Percentiles rank a stretch among this genome's conserved stretches.
phyloP scores from a whole-genome alignment of 2,797 vertebrate species.

The Zenarchopterus dispar region DNA sequence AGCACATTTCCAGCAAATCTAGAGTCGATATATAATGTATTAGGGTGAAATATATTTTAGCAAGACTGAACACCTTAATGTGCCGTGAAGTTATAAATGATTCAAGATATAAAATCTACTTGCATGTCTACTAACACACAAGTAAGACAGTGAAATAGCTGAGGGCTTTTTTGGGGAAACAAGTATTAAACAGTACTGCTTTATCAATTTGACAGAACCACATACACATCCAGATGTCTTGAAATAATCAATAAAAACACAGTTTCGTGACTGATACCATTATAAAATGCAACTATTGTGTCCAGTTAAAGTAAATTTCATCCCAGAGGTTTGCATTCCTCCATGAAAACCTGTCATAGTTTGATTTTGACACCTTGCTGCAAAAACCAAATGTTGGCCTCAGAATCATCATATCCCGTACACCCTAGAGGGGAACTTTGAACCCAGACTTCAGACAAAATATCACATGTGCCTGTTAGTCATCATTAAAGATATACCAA shows the following conservation, averaged over 20 bases:
- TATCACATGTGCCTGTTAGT: neutral
- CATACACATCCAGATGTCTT: neutral
- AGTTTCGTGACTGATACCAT: neutral
- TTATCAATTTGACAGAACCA: neutral
- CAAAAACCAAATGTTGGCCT: neutral
- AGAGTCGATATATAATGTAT: too few species aligned
- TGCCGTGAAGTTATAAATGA: too few species aligned
- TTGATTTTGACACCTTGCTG: neutral
- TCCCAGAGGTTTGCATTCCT: conserved; percentile 1
- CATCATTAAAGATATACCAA: neutral
- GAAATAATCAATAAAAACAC: neutral
- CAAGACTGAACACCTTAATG: too few species aligned
- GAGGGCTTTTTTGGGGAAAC: too few species aligned
- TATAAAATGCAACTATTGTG: neutral
- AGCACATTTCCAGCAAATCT: too few species aligned
- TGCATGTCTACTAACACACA: too few species aligned
- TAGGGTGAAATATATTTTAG: too few species aligned
- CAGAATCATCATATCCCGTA: neutral
- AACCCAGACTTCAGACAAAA: neutral
- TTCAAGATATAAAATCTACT: too few species aligned
- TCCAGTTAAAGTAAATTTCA: neutral
- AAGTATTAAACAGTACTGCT: neutral
- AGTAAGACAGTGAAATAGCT: too few species aligned
- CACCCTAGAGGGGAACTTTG: neutral
- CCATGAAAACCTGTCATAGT: neutral